These are phyloP conservation scores for Pomacea canaliculata DNA, from an alignment of 2,888 invertebrate species.

Conservation along the genomic window DNA sequence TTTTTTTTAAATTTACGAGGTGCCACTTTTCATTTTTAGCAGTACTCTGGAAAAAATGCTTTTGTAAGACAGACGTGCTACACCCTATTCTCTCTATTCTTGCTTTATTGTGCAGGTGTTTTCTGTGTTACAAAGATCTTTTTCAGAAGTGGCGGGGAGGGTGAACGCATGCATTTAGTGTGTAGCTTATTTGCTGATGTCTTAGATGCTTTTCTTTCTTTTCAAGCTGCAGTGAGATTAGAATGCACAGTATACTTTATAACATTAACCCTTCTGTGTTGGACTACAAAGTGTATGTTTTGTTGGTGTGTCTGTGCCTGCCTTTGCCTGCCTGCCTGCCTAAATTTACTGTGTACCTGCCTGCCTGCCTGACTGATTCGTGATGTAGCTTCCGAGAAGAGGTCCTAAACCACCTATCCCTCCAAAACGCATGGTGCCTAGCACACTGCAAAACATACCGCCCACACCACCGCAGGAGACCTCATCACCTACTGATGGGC, in stretches of 20 bases:
- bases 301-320: constrained; percentile 10
- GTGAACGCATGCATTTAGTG: neutral
- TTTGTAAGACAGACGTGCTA: no score
- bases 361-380: constrained; percentile 22
- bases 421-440: constrained; percentile 43
- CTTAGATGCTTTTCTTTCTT: neutral
- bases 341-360: neutral
- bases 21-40: no score
- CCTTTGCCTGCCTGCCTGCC: constrained; percentile 16
- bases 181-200: neutral
- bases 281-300: neutral
- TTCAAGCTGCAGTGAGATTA: neutral
- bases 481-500: constrained; percentile 8
- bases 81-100: neutral
- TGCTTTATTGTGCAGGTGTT: neutral
- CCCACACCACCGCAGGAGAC: constrained; percentile 15
- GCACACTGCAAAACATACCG: constrained; percentile 6
- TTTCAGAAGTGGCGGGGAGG: neutral
- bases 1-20: no score
- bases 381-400: constrained; percentile 43
- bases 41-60: no score
- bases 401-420: constrained; percentile 45
- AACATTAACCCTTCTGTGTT: neutral
- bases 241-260: neutral
- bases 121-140: no score